phyloP scores from a whole-genome alignment of 2,797 vertebrate species.

The Platalea minor region DNA sequence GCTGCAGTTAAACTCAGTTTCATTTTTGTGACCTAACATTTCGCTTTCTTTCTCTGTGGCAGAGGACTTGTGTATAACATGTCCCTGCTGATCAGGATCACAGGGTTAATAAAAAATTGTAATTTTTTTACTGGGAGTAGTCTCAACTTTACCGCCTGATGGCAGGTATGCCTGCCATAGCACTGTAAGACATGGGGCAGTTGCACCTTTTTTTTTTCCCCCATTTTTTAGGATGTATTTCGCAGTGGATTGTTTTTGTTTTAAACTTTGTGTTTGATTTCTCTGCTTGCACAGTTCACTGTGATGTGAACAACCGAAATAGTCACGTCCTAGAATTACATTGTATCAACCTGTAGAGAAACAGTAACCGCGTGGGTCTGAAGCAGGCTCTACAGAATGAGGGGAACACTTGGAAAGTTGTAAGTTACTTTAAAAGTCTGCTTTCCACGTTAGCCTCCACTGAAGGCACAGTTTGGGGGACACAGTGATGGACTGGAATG shows the following conservation, averaged over 20 bases:
- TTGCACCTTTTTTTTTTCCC: background rate
- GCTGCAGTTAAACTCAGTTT: background rate
- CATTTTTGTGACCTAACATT: background rate
- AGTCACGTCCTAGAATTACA: background rate
- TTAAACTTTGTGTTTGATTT: background rate
- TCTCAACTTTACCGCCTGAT: background rate
- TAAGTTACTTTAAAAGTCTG: background rate
- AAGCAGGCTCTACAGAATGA: fast-evolving
- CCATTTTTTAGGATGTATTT: background rate
- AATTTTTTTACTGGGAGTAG: background rate
- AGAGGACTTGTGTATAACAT: fast-evolving
- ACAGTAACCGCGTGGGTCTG: background rate
- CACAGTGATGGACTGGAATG: fast-evolving
- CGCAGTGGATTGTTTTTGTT: background rate
- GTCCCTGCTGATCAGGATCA: background rate
- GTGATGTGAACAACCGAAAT: background rate
- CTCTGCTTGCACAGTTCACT: background rate
- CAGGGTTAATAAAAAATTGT: background rate
- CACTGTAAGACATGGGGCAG: background rate
- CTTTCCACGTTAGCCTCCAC: background rate
- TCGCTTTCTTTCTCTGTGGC: background rate
- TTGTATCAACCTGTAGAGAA: background rate
- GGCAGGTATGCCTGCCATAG: background rate
- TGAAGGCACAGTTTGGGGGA: background rate
- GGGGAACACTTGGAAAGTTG: background rate